Percentiles rank a stretch among this genome's conserved stretches.
phyloP scores from a whole-genome alignment of 2,888 invertebrate species.

The Morpho helenor region DNA sequence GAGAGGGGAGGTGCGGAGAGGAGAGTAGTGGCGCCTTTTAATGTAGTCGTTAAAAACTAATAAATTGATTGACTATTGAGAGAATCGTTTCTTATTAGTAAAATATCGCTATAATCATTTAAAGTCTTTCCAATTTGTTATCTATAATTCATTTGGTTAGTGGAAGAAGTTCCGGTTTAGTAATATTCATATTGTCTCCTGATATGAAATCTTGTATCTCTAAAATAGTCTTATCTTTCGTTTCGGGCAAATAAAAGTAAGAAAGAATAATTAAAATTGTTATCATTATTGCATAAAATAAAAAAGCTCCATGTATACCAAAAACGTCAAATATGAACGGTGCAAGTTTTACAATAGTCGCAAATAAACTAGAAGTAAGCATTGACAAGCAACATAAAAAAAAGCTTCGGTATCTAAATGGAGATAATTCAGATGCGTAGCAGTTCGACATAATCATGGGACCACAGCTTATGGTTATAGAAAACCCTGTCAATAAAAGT shows the following conservation, averaged over 20 bases:
- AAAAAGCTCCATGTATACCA: constrained; percentile 43
- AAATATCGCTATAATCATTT: too few relatives aligned
- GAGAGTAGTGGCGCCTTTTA: too few relatives aligned
- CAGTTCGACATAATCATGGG: constrained; percentile 37
- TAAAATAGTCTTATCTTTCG: constrained; percentile 35
- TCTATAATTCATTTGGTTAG: too few relatives aligned
- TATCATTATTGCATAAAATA: constrained; percentile 29
- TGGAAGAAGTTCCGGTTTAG: too few relatives aligned
- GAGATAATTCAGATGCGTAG: constrained; percentile 36
- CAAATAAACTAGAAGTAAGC: constrained; percentile 39
- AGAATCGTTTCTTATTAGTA: too few relatives aligned
- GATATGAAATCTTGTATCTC: constrained; percentile 29
- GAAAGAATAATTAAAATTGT: constrained; percentile 26
- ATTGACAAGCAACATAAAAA: constrained; percentile 29
- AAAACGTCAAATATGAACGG: constrained; percentile 41
- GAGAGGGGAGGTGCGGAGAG: too few relatives aligned
- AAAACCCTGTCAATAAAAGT: constrained; percentile 15
- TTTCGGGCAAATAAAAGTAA: constrained; percentile 35
- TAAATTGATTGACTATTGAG: too few relatives aligned
- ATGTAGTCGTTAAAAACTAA: too few relatives aligned
- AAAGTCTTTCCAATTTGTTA: too few relatives aligned
- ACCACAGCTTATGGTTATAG: constrained; percentile 24
- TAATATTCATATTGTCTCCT: too few relatives aligned
- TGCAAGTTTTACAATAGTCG: constrained; percentile 40
- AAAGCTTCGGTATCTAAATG: constrained; percentile 43